These are phyloP conservation scores for Phanerotoma sp. DNA, from an alignment of 2,888 invertebrate species.

Conservation along the genomic window DNA sequence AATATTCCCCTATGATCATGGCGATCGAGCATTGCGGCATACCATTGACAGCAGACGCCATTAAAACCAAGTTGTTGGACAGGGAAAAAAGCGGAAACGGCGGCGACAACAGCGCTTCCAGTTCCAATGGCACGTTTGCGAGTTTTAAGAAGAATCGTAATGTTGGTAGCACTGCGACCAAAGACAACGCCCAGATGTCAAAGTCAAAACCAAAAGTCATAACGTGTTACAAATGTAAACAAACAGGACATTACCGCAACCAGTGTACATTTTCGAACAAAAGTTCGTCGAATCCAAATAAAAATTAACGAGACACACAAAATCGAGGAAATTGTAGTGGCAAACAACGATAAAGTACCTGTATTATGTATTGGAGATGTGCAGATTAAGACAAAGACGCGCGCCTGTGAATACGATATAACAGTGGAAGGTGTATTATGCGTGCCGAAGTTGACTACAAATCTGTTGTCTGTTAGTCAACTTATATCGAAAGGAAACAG, in stretches of 20 bases:
- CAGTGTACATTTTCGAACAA: no score
- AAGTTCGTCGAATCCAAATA: no score
- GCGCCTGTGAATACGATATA: conserved; percentile 5
- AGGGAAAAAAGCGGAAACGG: conserved; percentile 19
- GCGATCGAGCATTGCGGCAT: conserved; percentile 28
- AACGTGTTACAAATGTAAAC: not conserved
- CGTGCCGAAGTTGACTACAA: no score
- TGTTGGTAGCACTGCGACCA: no score
- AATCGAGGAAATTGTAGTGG: not conserved
- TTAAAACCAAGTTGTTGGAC: conserved; percentile 41
- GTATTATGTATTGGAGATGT: conserved; percentile 34
- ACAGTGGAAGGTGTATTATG: no score
- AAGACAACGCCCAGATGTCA: no score
- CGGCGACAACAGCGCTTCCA: no score
- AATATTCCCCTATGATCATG: conserved; percentile 26
- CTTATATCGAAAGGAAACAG: no score
- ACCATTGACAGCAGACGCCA: conserved; percentile 36
- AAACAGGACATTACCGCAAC: not conserved
- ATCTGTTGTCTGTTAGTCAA: no score
- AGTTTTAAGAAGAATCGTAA: not conserved
- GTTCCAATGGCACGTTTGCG: not conserved
- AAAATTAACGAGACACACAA: no score
- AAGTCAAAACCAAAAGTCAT: not conserved
- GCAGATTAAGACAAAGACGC: conserved; percentile 28
- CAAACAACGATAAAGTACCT: conserved; percentile 30